phyloP scores from a whole-genome alignment of 1,140 invertebrate genomes.

The Halictus rubicundus region DNA sequence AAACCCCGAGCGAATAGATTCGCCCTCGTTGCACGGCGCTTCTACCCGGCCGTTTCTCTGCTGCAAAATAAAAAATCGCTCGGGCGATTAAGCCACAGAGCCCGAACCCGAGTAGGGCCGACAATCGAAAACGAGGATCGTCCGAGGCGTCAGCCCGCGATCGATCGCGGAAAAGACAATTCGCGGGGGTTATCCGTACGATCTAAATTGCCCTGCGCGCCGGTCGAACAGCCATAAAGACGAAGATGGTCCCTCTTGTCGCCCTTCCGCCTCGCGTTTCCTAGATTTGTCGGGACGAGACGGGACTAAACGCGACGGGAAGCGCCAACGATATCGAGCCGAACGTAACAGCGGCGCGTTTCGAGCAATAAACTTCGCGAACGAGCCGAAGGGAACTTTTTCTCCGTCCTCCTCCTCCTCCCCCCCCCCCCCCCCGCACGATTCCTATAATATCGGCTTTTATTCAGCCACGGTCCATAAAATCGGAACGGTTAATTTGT shows the following conservation, averaged over 20 bases:
- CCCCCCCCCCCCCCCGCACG: neutral
- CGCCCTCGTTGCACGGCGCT: too few species aligned
- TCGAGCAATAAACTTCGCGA: constrained; percentile 44
- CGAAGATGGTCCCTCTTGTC: neutral
- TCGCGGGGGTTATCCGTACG: neutral
- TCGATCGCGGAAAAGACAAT: neutral
- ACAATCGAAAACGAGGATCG: too few species aligned
- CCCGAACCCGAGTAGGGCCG: too few species aligned
- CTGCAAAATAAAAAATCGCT: too few species aligned
- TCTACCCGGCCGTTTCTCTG: too few species aligned
- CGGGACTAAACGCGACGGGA: too few species aligned
- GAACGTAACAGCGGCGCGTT: neutral
- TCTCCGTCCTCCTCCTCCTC: neutral
- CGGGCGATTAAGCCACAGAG: too few species aligned
- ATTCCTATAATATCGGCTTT: constrained; percentile 55
- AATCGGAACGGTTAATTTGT: constrained; percentile 54
- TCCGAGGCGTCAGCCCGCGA: neutral
- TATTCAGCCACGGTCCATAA: constrained; percentile 47
- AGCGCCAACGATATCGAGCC: constrained; percentile 7
- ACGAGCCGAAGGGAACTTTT: constrained; percentile 27
- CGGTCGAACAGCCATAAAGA: neutral
- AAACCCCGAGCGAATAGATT: too few species aligned
- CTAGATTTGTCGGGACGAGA: neutral
- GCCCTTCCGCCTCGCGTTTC: too few species aligned
- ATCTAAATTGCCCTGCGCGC: neutral